Conservation (phyloP, 2,113 vertebrate genomes). For the Burhinus oedicnemus region DNA sequence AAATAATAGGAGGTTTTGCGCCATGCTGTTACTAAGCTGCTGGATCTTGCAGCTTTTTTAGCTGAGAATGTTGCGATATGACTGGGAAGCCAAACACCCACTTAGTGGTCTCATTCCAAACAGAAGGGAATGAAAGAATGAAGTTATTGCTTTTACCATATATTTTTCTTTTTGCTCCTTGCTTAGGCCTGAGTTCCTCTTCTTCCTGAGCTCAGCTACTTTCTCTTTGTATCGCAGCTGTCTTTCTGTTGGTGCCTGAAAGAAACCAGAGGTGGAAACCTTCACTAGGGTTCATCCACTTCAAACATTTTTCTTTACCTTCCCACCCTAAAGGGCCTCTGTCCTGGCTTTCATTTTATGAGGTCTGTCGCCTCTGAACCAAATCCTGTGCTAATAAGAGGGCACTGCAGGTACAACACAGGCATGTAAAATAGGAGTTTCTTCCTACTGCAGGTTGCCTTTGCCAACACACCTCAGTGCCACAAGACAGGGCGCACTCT, state of each 20-base stretch:
- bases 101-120: neutral
- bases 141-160: slow-evolving; percentile 79
- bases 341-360: neutral
- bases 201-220: slow-evolving; percentile 95
- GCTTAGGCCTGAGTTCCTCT: slow-evolving; percentile 89
- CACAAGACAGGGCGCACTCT: neutral
- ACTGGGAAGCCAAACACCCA: neutral
- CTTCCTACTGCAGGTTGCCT: neutral
- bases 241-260: slow-evolving; percentile 90
- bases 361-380: neutral
- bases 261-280: neutral
- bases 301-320: neutral
- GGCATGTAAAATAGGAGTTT: neutral
- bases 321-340: neutral
- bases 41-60: neutral
- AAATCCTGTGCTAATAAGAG: neutral
- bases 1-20: neutral
- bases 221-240: slow-evolving; percentile 97
- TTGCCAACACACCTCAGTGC: neutral
- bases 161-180: slow-evolving; percentile 99
- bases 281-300: neutral
- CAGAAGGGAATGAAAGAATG: neutral
- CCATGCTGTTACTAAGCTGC: neutral
- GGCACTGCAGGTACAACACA: neutral
- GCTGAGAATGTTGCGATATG: neutral